Evolutionary conservation across 1,140 invertebrate genomes (phyloP).

Genomic region (Drosophila mauritiana): DNA sequence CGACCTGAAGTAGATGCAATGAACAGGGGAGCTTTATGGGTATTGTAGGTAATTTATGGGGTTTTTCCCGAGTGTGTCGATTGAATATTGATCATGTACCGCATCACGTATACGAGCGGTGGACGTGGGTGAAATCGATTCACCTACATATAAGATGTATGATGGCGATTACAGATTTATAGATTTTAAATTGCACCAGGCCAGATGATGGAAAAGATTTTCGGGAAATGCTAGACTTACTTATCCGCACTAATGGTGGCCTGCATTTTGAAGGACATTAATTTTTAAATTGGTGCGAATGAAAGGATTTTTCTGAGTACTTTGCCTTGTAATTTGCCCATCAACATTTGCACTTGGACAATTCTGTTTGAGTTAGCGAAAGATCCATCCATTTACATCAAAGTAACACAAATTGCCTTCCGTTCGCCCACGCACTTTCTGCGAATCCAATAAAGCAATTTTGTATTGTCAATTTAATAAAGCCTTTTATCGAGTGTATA

Average conservation of each 20-base stretch:
- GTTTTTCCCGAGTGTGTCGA: constrained; percentile 21
- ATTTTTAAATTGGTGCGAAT: constrained; percentile 33
- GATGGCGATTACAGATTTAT: constrained; percentile 26
- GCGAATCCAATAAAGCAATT: constrained; percentile 63
- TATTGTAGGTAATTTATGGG: constrained; percentile 41
- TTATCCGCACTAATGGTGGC: background rate
- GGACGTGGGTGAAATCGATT: constrained; percentile 33
- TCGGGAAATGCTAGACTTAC: background rate
- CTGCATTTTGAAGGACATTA: constrained; percentile 25
- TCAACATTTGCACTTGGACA: constrained; percentile 10
- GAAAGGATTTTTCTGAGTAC: background rate
- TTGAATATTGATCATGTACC: constrained; percentile 45
- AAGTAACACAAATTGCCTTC: constrained; percentile 43
- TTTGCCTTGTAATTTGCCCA: constrained; percentile 7
- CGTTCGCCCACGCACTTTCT: background rate
- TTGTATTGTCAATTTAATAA: constrained; percentile 76
- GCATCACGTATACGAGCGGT: constrained; percentile 38
- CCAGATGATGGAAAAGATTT: constrained; percentile 4
- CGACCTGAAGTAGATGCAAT: constrained; percentile 2
- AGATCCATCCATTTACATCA: constrained; percentile 41
- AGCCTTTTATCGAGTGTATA: constrained; percentile 65
- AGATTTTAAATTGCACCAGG: constrained; percentile 28
- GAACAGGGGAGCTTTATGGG: constrained; percentile 32
- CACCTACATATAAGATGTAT: constrained; percentile 13
- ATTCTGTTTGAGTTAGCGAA: constrained; percentile 38